A percentile compares a stretch with the other conserved stretches of the same genome.
phyloP scores from a whole-genome alignment of 92 coral and sea anemone species.

The Pocillopora grandis region DNA sequence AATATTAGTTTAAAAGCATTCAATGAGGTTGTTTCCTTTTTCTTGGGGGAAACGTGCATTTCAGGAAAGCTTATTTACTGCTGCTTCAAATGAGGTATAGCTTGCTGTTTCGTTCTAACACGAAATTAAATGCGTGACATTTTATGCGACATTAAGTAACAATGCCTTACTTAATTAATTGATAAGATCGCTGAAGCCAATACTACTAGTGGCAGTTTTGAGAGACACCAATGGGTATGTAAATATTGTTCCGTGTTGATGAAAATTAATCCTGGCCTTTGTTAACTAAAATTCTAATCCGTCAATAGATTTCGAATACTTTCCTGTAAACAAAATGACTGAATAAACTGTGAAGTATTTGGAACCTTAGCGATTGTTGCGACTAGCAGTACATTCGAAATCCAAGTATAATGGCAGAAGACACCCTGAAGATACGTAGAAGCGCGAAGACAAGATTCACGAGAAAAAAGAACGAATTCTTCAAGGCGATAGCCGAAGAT shows the following conservation, averaged over 20 bases:
- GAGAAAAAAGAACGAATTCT: constrained; percentile 47
- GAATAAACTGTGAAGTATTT: constrained; percentile 25
- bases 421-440: constrained; percentile 42
- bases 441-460: constrained; percentile 45
- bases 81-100: too few relatives aligned
- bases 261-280: too few relatives aligned
- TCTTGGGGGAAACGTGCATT: too few relatives aligned
- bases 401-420: constrained; percentile 56
- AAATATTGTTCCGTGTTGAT: constrained; percentile 10
- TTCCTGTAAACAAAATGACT: constrained; percentile 10
- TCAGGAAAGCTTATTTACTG: too few relatives aligned
- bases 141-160: constrained; percentile 2
- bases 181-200: constrained; percentile 10
- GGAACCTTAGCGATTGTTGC: constrained; percentile 18
- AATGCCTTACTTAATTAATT: not conserved
- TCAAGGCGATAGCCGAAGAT: constrained; percentile 28
- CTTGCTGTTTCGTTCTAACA: constrained; percentile 16
- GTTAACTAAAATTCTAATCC: not conserved
- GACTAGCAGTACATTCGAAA: constrained; percentile 51
- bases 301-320: constrained; percentile 21
- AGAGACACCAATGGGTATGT: constrained; percentile 23
- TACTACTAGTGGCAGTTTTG: constrained; percentile 5
- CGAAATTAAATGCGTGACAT: constrained; percentile 23
- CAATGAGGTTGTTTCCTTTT: too few relatives aligned
- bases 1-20: too few relatives aligned